Base-by-base conservation (phyloP, 2,797 vertebrate genomes). In the Schizopygopsis pylzovi region DNA sequence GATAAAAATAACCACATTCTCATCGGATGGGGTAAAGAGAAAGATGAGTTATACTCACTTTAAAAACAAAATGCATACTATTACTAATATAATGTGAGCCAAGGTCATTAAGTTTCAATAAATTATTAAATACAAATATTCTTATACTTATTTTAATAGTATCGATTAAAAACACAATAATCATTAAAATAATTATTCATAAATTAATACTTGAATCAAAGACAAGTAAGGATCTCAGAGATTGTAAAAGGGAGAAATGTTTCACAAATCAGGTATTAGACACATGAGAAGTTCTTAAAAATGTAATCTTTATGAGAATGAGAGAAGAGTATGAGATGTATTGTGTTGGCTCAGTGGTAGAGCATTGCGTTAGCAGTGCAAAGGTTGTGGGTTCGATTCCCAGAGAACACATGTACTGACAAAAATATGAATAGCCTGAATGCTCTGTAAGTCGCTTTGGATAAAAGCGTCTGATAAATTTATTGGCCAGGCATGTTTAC, bases 1-100 rank as follows among this genome's bases (percentile, higher is more conserved):
- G 77, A 79, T 71, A n/a, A 87, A 87, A 81, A 76, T 82, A 81
- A 71, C 47, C 49, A 79, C 45, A 84, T 79, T 79, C 75, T 79
- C 52, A 11, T 70, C 49, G 37, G 65, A 85, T 71, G 47, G 33
- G 13, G 39, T 71, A 37, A 67, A 52, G 71, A n/a, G 82, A 63
- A 43, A 63, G 20, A 61, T 12, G 7, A 39, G 76, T 61, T 59
- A 15, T 11, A 18, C 39, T 71, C 9, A 54, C 45, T 52, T 61
- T 43, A 22, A 11, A 18, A 6, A 37, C 12, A 65, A 65, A 63
- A 25, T 73, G 25, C 25, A n/a, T n/a, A 75, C 16, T 39, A 37
- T 5, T 20, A 37, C 8, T 20, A 73, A 52, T n/a, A n/a, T 59
- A 37, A 33, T 37, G 37, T 18, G 63, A 65, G 63, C 25, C 63